phyloP scores from a whole-genome alignment of 1,140 invertebrate species.

The Orussus abietinus region DNA sequence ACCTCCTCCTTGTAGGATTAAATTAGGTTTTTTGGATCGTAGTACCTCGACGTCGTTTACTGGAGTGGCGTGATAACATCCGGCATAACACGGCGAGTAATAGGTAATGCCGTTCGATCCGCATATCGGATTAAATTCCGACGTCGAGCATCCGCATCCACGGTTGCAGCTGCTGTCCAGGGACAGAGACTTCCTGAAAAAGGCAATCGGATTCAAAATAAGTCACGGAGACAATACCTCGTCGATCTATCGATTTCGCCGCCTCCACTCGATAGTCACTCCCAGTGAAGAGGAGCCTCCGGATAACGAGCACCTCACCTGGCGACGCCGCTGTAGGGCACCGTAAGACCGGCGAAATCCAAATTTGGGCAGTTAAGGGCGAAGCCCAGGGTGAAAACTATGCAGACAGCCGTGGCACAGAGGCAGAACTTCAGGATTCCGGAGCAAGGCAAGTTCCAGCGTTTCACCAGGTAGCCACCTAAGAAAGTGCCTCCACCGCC shows the following conservation, averaged over 20 bases:
- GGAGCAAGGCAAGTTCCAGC: slow-evolving; percentile 64
- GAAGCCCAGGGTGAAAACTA: slow-evolving; percentile 63
- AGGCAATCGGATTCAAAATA: slow-evolving; percentile 13
- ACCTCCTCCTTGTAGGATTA: too few species aligned
- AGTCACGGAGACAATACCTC: too few species aligned
- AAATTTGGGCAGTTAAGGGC: slow-evolving; percentile 71
- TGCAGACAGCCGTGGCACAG: slow-evolving; percentile 57
- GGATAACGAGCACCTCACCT: too few species aligned
- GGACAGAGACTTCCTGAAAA: slow-evolving; percentile 29
- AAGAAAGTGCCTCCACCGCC: slow-evolving; percentile 75
- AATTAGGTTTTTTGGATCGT: too few species aligned
- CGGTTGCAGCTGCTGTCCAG: slow-evolving; percentile 59
- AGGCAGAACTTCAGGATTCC: slow-evolving; percentile 77
- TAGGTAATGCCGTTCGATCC: slow-evolving; percentile 76
- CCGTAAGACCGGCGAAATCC: slow-evolving; percentile 70
- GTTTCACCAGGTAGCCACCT: slow-evolving; percentile 76
- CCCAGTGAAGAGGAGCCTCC: too few species aligned
- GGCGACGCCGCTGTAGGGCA: slow-evolving; percentile 50
- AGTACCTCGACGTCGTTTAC: slow-evolving; percentile 39
- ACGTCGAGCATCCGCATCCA: slow-evolving; percentile 59
- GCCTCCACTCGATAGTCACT: too few species aligned
- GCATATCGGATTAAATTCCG: slow-evolving; percentile 66
- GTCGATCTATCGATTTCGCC: too few species aligned
- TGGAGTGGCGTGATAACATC: slow-evolving; percentile 57
- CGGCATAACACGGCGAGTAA: slow-evolving; percentile 81